phyloP scores from a whole-genome alignment of 2,797 vertebrate genomes.

The Sebastolobus altivelis region DNA sequence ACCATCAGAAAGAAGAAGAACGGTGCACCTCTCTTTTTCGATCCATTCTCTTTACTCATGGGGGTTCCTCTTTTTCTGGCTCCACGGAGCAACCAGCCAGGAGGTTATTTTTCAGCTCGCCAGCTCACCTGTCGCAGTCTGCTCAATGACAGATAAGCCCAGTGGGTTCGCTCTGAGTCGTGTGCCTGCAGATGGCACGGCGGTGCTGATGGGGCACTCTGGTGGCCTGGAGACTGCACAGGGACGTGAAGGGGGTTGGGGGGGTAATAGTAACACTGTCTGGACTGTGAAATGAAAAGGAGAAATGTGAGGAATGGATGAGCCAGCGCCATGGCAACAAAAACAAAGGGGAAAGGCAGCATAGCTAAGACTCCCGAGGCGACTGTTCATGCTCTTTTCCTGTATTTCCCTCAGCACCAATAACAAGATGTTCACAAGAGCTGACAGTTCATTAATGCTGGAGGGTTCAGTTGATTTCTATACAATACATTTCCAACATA shows the following conservation, averaged over 20 bases:
- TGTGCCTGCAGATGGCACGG: constrained; percentile 69
- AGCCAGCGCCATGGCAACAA: constrained; percentile 74
- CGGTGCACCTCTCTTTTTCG: constrained; percentile 3
- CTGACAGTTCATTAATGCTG: constrained; percentile 60
- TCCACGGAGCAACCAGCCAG: constrained; percentile 43
- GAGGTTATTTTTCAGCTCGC: constrained; percentile 71
- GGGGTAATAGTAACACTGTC: constrained; percentile 61
- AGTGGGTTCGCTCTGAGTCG: constrained; percentile 40
- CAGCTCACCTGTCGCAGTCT: constrained; percentile 64
- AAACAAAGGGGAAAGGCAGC: constrained; percentile 63
- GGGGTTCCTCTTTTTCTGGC: constrained; percentile 29
- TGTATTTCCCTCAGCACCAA: constrained; percentile 67
- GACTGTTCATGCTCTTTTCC: constrained; percentile 59
- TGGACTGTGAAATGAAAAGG: constrained; percentile 58
- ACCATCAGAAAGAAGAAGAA: constrained; percentile 45
- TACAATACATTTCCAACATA: constrained; percentile 39
- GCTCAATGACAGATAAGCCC: constrained; percentile 64
- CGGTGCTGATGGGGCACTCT: constrained; percentile 69
- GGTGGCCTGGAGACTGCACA: constrained; percentile 48
- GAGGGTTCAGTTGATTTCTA: constrained; percentile 56
- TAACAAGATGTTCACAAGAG: constrained; percentile 65
- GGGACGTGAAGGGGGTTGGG: constrained; percentile 1
- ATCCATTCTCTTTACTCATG: constrained; percentile 29
- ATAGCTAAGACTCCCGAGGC: constrained; percentile 58
- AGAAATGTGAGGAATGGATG: constrained; percentile 57